phyloP scores from a whole-genome alignment of 1,140 invertebrate species.

The Heliconius congener region DNA sequence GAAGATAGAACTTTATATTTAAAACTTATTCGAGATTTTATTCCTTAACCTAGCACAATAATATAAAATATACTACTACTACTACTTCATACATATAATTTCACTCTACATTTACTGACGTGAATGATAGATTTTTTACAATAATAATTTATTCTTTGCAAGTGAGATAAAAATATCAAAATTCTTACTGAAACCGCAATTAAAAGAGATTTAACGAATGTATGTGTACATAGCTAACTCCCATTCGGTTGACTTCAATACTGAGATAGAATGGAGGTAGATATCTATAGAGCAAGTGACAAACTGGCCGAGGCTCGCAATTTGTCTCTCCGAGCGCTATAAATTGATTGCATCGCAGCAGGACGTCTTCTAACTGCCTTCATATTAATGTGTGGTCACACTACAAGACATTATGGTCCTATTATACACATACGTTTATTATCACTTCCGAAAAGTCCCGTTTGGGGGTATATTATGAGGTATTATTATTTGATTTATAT shows the following conservation, averaged over 20 bases:
- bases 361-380: conserved; percentile 53
- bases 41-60: too few species aligned
- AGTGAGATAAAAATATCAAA: background rate
- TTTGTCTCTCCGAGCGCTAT: conserved; percentile 64
- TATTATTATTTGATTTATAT: background rate
- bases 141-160: too few species aligned
- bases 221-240: background rate
- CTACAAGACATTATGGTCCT: conserved; percentile 28
- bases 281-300: conserved; percentile 44
- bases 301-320: conserved; percentile 50
- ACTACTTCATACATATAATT: too few species aligned
- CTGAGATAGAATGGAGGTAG: conserved; percentile 12
- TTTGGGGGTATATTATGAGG: background rate
- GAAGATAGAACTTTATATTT: too few species aligned
- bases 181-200: background rate
- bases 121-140: too few species aligned
- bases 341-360: conserved; percentile 69
- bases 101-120: too few species aligned
- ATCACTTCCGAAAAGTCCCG: background rate
- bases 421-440: conserved; percentile 16
- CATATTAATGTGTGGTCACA: conserved; percentile 51
- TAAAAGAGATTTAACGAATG: background rate
- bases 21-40: too few species aligned
- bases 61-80: too few species aligned
- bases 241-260: background rate